Base-by-base conservation (phyloP, 2,888 invertebrate species). In the Polyommatus icarus region DNA sequence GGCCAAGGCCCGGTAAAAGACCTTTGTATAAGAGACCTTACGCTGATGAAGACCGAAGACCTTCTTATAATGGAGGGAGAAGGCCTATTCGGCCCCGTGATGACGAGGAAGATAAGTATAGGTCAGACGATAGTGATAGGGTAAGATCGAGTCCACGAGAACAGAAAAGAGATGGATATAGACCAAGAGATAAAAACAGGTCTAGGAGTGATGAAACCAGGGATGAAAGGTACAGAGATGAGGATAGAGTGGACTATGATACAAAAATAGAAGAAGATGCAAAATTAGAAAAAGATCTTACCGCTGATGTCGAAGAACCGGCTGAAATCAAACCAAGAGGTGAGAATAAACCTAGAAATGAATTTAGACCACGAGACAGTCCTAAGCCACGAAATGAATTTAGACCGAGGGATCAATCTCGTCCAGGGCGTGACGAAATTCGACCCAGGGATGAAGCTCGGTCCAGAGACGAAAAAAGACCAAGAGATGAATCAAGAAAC, bases 1-100 rank as follows among this genome's bases (percentile, higher is more conserved):
- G 93, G 83, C 86, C 86, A 4, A 88, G 92, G 83, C 87, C 91
- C 71, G 86, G 82, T 0, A 92, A 92, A 81, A 86, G 92, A 81
- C 88, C 87, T 7, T 80, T 83, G 6, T 83, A 84, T 75, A 84
- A 87, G 82, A 87, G 90, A 80, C 88, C 90, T 1, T 90, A 91
- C 76, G 91, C 90, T 3, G 91, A 92, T 2, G 92, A 91, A 10
- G 91, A 89, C 10, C 88, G 90, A 2, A 82, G 84, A 61, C 85
- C 83, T 5, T 75, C 46, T 7, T 84, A 84, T 59, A 89, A 90
- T 79, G 84, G 83, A 20, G 84, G 87, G 0, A 85, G 88, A 81
- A 84, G 90, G 81, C 87, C 87, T 24, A 77, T 54, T 36, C 86
- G 90, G 80, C 88, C 90, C 6, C 84, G 89, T 75, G 87, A 87